Percentiles rank a stretch among this genome's conserved stretches.
These are phyloP conservation scores for Panonychus citri DNA, from an alignment of 1,140 invertebrate species.

Conservation along the genomic window DNA sequence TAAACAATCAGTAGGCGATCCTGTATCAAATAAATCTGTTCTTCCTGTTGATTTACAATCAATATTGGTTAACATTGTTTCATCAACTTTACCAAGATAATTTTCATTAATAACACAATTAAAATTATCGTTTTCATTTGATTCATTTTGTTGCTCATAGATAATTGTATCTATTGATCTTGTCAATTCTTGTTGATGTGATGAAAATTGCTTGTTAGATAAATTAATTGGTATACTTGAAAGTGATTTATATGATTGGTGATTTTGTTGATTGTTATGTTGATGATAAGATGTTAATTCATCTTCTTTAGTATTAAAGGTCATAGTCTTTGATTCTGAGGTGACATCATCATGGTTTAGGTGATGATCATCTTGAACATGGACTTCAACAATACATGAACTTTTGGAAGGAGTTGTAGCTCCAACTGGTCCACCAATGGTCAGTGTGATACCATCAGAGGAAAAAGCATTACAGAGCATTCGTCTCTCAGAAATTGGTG, in stretches of 20 bases:
- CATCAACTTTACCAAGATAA: constrained; percentile 3
- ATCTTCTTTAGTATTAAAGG: no score
- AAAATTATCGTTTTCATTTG: constrained; percentile 3
- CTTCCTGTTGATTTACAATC: no score
- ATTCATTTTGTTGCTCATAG: neutral
- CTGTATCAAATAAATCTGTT: no score
- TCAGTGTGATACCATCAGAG: constrained; percentile 12
- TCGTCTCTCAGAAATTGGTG: constrained; percentile 10
- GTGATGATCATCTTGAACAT: constrained; percentile 12
- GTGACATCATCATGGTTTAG: constrained; percentile 5
- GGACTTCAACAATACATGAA: constrained; percentile 13
- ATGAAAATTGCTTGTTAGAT: no score
- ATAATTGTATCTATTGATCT: neutral
- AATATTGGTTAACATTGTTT: no score
- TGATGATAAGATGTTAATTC: no score
- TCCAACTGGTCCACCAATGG: constrained; percentile 7
- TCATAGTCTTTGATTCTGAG: neutral
- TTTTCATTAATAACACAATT: constrained; percentile 13
- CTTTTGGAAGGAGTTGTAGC: constrained; percentile 5
- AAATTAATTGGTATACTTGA: no score
- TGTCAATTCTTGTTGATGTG: constrained; percentile 5
- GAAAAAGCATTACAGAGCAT: constrained; percentile 12
- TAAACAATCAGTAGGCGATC: no score
- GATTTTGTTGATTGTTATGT: no score
- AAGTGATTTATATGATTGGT: no score